Base-by-base conservation (phyloP, 1,140 invertebrate genomes). In the Popillia japonica region DNA sequence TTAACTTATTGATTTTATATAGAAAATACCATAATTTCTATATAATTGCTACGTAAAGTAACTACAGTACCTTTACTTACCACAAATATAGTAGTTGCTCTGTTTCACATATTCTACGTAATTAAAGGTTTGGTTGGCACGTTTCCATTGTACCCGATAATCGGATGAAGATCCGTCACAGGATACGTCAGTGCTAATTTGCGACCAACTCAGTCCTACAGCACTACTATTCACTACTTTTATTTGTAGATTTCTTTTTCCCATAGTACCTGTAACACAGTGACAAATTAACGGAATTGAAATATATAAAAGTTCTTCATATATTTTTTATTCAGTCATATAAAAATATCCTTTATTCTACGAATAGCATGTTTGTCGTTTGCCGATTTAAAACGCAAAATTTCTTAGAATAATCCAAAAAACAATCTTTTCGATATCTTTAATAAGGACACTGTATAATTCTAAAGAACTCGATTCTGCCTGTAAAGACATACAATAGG, bases 91-190 rank as follows among this genome's bases (percentile, higher is more conserved):
- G 59, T 80, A 78, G 48, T 75, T 76, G 17, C 73, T 81, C 11
- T 81, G 75, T 41, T 61, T 34, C 2, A 82, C 82, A 14, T 73
- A 61, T 7, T 81, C 6, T 2, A 59, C 27, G 75, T 78, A 74
- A 55, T 87, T 87, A 40, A 88, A 88, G 17, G 88, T 84, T 77
- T 88, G 85, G 78, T 89, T 87, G 27, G 88, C 85, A 44, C 87
- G 85, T 80, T 88, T 88, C 90, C 90, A 93, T 81, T 92, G 89
- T 42, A 94, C 87, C 85, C 90, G 90, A 85, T 93, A 93, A 42
- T 48, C 61, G 76, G 88, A 84, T 42, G 87, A 87, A 23, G 92
- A 88, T 17, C 88, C 85, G 44, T 92, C 92, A 81, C 89, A 89
- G n/a, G 91, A 87, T 80, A 90, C 85, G 34, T 89, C 87, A 68